Base-by-base conservation (phyloP, 53 echinoderm and acorn worm genomes). In the Crossaster papposus region DNA sequence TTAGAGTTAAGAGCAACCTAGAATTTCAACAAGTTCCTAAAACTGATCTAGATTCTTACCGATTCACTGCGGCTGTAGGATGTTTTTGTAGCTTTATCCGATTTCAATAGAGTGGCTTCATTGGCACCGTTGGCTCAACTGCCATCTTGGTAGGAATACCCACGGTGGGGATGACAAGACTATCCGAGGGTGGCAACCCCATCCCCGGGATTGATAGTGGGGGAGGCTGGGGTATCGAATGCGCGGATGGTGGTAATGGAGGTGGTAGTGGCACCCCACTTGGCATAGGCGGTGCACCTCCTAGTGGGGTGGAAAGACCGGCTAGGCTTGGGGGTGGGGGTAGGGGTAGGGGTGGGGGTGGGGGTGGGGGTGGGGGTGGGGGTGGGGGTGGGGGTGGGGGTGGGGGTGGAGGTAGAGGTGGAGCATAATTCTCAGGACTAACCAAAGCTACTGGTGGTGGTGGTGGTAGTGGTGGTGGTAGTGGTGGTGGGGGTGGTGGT, bases 91-190 rank as follows among this genome's bases (percentile, higher is more conserved):
- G 81, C 88, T 97, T 95, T 88, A 97, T 93, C 65, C 95, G 96
- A 54, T 78, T 97, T 95, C 98, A 97, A 54, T 97, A 97, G 14
- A 97, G 83, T 20, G 98, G 90, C 86, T 94, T 97, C 96, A 97
- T 96, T 6, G 94, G 94, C 64, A 97, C 94, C 37, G 76, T 86
- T 3, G 98, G 98, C 85, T 97, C 98, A 26, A 97, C 74, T 36
- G 90, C 64, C 14, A 85, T 88, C 78, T 93, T 96, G 26, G 53
- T 35, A 14, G 94, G 76, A 54, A 51, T 79, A 30, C 51, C 28
- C 38, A 54, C 32, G 35, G 64, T 17, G 90, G 90, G 62, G 72
- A 85, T 64, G 71, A 79, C 52, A 24, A 65, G 33, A 44, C 91
- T 51, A 22, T 72, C 77, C 33, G 91, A 86, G 17, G 90, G 90